phyloP scores from a whole-genome alignment of 2,888 invertebrate species.

The Fragum whitleyi region DNA sequence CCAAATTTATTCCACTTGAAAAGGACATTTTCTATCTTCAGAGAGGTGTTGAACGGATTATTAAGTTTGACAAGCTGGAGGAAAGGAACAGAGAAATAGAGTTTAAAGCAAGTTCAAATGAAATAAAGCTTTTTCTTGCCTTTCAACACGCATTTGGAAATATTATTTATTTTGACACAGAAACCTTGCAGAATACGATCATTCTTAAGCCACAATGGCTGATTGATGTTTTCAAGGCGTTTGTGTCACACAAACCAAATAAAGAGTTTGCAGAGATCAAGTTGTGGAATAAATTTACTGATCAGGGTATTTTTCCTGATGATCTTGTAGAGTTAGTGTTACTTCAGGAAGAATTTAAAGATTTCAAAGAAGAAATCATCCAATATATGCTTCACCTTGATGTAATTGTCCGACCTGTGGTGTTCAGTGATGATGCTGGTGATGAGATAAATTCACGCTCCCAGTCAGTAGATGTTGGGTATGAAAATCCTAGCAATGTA shows the following conservation, averaged over 20 bases:
- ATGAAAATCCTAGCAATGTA: too few species aligned
- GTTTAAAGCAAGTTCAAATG: neutral
- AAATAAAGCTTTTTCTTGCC: slow-evolving; percentile 23
- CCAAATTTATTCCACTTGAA: slow-evolving; percentile 13
- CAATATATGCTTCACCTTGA: neutral
- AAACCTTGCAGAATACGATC: slow-evolving; percentile 17
- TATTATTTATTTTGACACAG: slow-evolving; percentile 46
- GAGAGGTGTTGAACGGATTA: too few species aligned
- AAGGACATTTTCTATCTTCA: neutral
- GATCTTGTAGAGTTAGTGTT: too few species aligned
- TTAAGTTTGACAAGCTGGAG: too few species aligned
- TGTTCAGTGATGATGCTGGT: too few species aligned
- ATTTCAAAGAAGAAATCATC: too few species aligned
- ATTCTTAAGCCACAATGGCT: slow-evolving; percentile 59
- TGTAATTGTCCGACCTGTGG: neutral
- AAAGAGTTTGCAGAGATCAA: too few species aligned
- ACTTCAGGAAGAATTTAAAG: too few species aligned
- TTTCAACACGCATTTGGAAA: slow-evolving; percentile 55
- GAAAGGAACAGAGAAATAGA: neutral
- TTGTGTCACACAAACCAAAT: slow-evolving; percentile 28
- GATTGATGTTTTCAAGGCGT: slow-evolving; percentile 55
- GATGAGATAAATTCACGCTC: too few species aligned
- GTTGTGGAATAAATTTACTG: too few species aligned
- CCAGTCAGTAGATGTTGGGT: too few species aligned
- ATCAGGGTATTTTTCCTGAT: too few species aligned